These are phyloP conservation scores for Noctuana brunneofusca DNA, from an alignment of 2,888 invertebrate genomes.

Conservation along the genomic window DNA sequence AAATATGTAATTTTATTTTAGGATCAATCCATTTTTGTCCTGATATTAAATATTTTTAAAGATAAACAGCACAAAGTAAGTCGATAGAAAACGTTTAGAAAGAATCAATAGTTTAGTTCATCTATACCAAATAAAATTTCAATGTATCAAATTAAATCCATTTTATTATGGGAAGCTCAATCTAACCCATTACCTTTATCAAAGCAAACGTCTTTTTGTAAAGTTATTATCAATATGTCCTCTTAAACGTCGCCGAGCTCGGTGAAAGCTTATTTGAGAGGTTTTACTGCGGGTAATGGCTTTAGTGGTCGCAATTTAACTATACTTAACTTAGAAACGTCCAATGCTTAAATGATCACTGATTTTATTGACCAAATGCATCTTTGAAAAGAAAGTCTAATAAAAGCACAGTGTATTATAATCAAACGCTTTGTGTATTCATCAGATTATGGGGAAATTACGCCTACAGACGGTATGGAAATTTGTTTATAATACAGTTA, in stretches of 20 bases:
- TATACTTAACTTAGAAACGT: conserved; percentile 46
- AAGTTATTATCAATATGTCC: conserved; percentile 48
- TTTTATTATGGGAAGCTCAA: conserved; percentile 45
- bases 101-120: conserved; percentile 27
- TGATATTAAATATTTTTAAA: no score
- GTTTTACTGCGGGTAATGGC: conserved; percentile 50
- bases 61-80: conserved; percentile 1
- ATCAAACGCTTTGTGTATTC: conserved; percentile 13
- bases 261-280: conserved; percentile 60
- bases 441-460: conserved; percentile 28
- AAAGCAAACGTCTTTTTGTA: conserved; percentile 49
- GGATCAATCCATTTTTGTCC: no score
- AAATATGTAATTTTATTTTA: not conserved
- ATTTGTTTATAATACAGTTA: conserved; percentile 29
- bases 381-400: conserved; percentile 19
- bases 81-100: conserved; percentile 34
- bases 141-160: conserved; percentile 40
- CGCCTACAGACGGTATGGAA: conserved; percentile 9
- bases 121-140: conserved; percentile 40
- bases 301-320: conserved; percentile 49
- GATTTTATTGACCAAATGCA: conserved; percentile 18
- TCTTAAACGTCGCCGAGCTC: conserved; percentile 50
- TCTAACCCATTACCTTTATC: conserved; percentile 50
- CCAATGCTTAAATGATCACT: conserved; percentile 23
- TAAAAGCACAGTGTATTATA: conserved; percentile 26